phyloP scores from a whole-genome alignment of 2,888 invertebrate species.

The Clunio marinus region DNA sequence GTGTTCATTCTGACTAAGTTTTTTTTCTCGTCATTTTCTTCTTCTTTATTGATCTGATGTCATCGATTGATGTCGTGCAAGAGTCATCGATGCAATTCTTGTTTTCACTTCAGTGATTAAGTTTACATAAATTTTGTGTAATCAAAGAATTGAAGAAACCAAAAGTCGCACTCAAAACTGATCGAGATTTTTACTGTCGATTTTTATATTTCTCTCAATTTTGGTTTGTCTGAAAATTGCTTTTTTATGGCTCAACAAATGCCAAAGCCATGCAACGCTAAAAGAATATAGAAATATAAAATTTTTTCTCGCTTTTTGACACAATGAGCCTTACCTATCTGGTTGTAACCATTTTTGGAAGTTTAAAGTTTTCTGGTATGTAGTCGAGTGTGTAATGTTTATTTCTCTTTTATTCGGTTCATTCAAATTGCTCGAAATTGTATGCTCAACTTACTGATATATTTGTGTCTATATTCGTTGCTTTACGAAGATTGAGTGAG shows the following conservation, averaged over 20 bases:
- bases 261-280: slow-evolving; percentile 14
- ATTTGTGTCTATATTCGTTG: too few species aligned
- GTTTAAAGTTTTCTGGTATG: slow-evolving; percentile 18
- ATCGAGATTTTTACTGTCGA: slow-evolving; percentile 9
- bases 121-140: slow-evolving; percentile 23
- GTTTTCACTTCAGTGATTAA: neutral
- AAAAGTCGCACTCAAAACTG: slow-evolving; percentile 6
- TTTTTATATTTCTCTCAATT: slow-evolving; percentile 3
- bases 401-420: too few species aligned
- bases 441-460: too few species aligned
- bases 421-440: too few species aligned
- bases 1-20: slow-evolving; percentile 19
- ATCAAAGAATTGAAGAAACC: neutral
- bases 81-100: neutral
- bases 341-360: slow-evolving; percentile 28
- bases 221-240: slow-evolving; percentile 15
- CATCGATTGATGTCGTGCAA: slow-evolving; percentile 16
- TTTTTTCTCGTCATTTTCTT: neutral
- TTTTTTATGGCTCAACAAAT: slow-evolving; percentile 24
- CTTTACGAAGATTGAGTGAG: too few species aligned
- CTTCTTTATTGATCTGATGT: slow-evolving; percentile 29
- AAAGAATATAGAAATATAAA: neutral
- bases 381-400: slow-evolving; percentile 10
- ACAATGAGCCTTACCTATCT: slow-evolving; percentile 32
- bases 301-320: slow-evolving; percentile 10